Evolutionary conservation across 2,797 vertebrate species (phyloP), one percentile per base, ranked within the genome.

Genomic region (Chaenodraco wilsoni): DNA sequence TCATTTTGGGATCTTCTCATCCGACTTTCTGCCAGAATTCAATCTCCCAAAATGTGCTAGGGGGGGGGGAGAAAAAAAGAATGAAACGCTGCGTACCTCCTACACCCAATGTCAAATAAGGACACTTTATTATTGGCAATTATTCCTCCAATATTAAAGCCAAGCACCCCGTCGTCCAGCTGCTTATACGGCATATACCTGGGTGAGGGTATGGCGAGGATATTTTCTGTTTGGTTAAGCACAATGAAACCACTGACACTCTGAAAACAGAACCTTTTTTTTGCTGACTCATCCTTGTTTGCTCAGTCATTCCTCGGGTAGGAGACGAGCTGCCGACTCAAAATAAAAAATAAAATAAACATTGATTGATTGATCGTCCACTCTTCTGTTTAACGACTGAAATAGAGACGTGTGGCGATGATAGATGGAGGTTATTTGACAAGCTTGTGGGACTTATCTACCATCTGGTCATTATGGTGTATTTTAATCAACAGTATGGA

Each of bases 381-480:
- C 23, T n/a, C 21, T 56, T 41, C 52, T 9, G 64, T 76, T 67
- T 66, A 72, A 66, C 65, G 65, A 41, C 69, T 57, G 59, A 62
- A 67, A 48, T 15, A 40, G 58, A 5, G 50, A 60, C 59, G 60
- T 59, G 67, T 23, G 72, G 59, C 9, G 56, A 54, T 33, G 66
- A 71, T 46, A 21, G 55, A 84, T 46, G 52, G 63, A 71, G 72
- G 56, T 77, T 68, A 67, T 79, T 74, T 72, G 67, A 27, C 4
- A 27, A 27, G 27, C 4, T 27, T 27, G 27, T 27, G 27, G 27
- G 27, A 80, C 73, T 79, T 70, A 76, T 69, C 45, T 58, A 43
- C 58, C 82, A 77, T 84, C 80, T 83, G 85, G 63, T 63, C 73
- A 69, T 66, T 71, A 64, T 54, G 50, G 74, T 31, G 61, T 19